Conservation (phyloP, 2,113 vertebrate species). For the Verasper variegatus region DNA sequence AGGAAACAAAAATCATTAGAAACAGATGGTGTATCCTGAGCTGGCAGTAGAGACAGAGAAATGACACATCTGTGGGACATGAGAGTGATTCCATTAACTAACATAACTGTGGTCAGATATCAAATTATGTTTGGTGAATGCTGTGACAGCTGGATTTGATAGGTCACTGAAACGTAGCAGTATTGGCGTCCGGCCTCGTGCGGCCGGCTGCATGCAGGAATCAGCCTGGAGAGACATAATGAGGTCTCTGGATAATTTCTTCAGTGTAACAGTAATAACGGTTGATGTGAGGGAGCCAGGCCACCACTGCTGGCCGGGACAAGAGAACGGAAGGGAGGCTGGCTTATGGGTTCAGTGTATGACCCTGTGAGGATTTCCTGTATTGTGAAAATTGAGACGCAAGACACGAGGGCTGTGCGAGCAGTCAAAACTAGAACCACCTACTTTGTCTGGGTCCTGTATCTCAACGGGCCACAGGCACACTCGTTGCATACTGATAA, state of each 20-base stretch:
- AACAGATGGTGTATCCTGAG: slow-evolving; percentile 48
- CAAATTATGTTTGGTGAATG: slow-evolving; percentile 56
- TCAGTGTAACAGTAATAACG: slow-evolving; percentile 54
- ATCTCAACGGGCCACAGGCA: slow-evolving; percentile 46
- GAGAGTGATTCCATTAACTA: slow-evolving; percentile 61
- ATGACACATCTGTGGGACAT: slow-evolving; percentile 58
- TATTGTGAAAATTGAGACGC: slow-evolving; percentile 68
- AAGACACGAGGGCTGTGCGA: slow-evolving; percentile 44
- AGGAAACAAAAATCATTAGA: slow-evolving; percentile 53
- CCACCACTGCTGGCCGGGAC: slow-evolving; percentile 57
- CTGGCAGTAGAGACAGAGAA: slow-evolving; percentile 32
- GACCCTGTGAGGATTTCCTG: slow-evolving; percentile 63
- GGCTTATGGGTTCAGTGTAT: slow-evolving; percentile 33
- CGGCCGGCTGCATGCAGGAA: slow-evolving; percentile 46
- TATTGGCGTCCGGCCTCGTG: slow-evolving; percentile 50
- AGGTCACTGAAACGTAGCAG: slow-evolving; percentile 37
- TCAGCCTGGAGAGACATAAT: slow-evolving; percentile 54
- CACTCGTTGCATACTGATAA: slow-evolving; percentile 69
- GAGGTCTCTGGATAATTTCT: slow-evolving; percentile 67
- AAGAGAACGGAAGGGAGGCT: slow-evolving; percentile 23
- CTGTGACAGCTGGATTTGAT: slow-evolving; percentile 57
- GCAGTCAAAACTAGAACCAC: slow-evolving; percentile 65
- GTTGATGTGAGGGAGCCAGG: slow-evolving; percentile 57
- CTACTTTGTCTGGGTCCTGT: slow-evolving; percentile 55
- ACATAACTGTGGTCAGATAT: slow-evolving; percentile 63